Evolutionary conservation across 2,888 invertebrate genomes (phyloP).

Genomic region (Hedychridium roseum): DNA sequence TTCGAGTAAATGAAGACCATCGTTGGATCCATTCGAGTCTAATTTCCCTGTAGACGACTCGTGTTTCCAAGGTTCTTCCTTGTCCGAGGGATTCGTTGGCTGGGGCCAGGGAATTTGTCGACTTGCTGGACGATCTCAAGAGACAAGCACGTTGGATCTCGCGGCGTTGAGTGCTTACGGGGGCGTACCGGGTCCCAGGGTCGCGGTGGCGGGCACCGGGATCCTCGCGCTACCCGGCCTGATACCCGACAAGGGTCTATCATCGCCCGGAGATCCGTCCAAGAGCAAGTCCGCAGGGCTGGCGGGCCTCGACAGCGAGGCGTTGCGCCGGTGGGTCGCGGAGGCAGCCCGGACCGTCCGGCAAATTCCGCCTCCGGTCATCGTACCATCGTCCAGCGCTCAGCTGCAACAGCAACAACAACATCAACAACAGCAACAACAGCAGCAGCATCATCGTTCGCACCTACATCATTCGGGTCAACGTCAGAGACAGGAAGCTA

Average conservation of each 20-base stretch:
- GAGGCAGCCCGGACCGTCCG: constrained; percentile 69
- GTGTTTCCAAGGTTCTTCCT: too few relatives aligned
- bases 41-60: too few relatives aligned
- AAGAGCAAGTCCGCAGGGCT: constrained; percentile 65
- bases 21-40: too few relatives aligned
- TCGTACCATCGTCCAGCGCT: constrained; percentile 46
- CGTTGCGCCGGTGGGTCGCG: constrained; percentile 69
- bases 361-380: constrained; percentile 54
- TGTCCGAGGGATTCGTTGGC: too few relatives aligned
- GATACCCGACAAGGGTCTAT: constrained; percentile 59
- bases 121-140: too few relatives aligned
- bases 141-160: constrained; percentile 54
- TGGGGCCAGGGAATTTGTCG: too few relatives aligned
- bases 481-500: constrained; percentile 41
- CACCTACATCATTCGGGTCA: constrained; percentile 41
- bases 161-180: constrained; percentile 54
- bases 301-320: constrained; percentile 70
- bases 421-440: constrained; percentile 30
- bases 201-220: constrained; percentile 62
- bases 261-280: constrained; percentile 51
- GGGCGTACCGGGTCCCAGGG: constrained; percentile 53
- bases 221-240: constrained; percentile 59
- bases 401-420: constrained; percentile 42
- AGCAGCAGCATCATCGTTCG: constrained; percentile 26
- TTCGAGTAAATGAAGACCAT: too few relatives aligned